Percentiles rank a stretch among this genome's conserved stretches.
These are phyloP conservation scores for Guaruba guarouba DNA, from an alignment of 2,113 vertebrate genomes.

Conservation along the genomic window DNA sequence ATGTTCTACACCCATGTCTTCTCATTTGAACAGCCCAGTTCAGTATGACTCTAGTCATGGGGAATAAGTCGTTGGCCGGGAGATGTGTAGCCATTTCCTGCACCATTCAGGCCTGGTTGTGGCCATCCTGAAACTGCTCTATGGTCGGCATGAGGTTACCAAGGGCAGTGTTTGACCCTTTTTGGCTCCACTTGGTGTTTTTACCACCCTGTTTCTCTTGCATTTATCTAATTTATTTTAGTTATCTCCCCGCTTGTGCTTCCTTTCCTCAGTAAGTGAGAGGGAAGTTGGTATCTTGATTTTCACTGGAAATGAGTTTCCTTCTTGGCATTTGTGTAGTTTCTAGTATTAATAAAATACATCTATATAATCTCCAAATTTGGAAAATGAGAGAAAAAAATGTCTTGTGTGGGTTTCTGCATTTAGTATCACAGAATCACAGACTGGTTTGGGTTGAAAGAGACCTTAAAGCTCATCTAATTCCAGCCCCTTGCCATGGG, in stretches of 20 bases:
- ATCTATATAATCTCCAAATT: background rate
- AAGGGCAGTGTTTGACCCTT: background rate
- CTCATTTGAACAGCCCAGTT: background rate
- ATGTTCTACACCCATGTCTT: background rate
- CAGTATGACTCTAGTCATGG: background rate
- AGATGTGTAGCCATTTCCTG: rapidly evolving
- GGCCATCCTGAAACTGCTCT: background rate
- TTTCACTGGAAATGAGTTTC: background rate
- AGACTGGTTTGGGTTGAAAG: background rate
- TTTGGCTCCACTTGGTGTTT: background rate
- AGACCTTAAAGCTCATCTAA: background rate
- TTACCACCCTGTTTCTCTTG: background rate
- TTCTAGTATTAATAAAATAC: background rate
- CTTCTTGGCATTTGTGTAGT: background rate
- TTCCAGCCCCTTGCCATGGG: background rate
- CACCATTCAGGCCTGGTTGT: background rate
- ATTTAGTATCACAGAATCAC: background rate
- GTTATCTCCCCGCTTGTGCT: background rate
- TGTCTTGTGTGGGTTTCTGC: background rate
- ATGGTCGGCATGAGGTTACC: background rate
- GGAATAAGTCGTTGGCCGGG: background rate
- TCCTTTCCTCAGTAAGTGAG: background rate
- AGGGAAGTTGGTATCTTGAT: background rate
- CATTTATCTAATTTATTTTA: background rate
- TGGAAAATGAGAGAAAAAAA: background rate